Conservation (phyloP, 2,888 invertebrate genomes). For the Cloeon dipterum region DNA sequence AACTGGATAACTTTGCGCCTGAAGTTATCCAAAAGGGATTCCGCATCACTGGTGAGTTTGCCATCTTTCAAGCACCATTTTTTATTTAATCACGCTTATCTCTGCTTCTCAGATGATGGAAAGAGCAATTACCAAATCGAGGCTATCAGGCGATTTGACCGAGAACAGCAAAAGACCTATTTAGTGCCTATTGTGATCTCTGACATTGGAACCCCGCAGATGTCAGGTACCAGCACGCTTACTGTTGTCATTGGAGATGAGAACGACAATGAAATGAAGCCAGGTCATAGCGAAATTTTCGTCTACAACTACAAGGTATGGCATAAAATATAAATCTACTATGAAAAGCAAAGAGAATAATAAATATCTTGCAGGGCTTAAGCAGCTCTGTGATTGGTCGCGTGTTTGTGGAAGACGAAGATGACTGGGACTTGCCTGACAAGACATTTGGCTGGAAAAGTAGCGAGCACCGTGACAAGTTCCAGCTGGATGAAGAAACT, state of each 20-base stretch:
- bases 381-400: constrained; percentile 68
- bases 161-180: constrained; percentile 71
- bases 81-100: constrained; percentile 2
- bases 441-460: constrained; percentile 58
- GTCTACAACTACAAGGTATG: constrained; percentile 79
- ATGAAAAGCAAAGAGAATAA: no score
- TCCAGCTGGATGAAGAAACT: constrained; percentile 45
- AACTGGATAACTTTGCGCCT: constrained; percentile 37
- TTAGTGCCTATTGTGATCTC: constrained; percentile 71
- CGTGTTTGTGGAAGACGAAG: constrained; percentile 80
- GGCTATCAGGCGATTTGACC: constrained; percentile 56
- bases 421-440: constrained; percentile 92
- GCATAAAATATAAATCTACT: background rate
- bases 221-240: constrained; percentile 61
- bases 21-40: constrained; percentile 48
- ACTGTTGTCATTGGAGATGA: constrained; percentile 82
- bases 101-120: constrained; percentile 22
- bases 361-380: constrained; percentile 29
- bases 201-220: constrained; percentile 51
- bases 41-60: constrained; percentile 31
- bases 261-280: constrained; percentile 78
- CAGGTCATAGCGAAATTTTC: constrained; percentile 73
- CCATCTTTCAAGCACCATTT: background rate
- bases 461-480: constrained; percentile 29
- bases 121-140: constrained; percentile 30